Conservation (phyloP, 2,797 vertebrate species). For the Acanthurus tractus region DNA sequence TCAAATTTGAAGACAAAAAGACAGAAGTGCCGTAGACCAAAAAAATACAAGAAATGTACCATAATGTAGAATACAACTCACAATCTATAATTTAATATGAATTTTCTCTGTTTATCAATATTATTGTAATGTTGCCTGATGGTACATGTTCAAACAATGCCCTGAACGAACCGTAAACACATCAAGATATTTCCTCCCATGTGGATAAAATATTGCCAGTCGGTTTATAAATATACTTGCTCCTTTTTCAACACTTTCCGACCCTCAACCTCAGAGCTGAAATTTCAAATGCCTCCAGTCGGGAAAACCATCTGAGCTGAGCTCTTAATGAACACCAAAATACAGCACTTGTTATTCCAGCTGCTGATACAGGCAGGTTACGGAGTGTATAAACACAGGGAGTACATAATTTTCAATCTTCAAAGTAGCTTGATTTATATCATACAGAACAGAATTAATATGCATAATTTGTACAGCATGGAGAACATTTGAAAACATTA, state of each 20-base stretch:
- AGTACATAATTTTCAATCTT: slow-evolving; percentile 76
- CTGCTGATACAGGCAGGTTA: slow-evolving; percentile 83
- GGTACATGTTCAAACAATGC: slow-evolving; percentile 32
- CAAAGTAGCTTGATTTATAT: slow-evolving; percentile 80
- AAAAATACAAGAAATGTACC: slow-evolving; percentile 8
- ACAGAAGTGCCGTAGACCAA: slow-evolving; percentile 1
- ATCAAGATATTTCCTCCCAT: slow-evolving; percentile 54
- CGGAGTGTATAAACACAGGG: slow-evolving; percentile 78
- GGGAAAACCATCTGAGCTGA: slow-evolving; percentile 82
- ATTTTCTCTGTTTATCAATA: slow-evolving; percentile 10
- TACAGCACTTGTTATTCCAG: slow-evolving; percentile 86
- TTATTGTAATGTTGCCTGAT: background rate
- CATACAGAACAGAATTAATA: slow-evolving; percentile 73
- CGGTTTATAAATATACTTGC: slow-evolving; percentile 66
- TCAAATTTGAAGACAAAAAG: slow-evolving; percentile 2
- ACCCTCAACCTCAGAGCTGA: slow-evolving; percentile 76
- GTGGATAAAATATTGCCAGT: slow-evolving; percentile 55
- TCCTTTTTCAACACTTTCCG: slow-evolving; percentile 46
- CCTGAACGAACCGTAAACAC: slow-evolving; percentile 57
- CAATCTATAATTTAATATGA: slow-evolving; percentile 12
- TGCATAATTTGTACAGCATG: slow-evolving; percentile 78
- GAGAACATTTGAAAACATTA: slow-evolving; percentile 70
- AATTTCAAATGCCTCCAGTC: slow-evolving; percentile 78
- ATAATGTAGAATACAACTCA: background rate
- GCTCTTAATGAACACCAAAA: slow-evolving; percentile 85